Conservation (phyloP, 2,888 invertebrate genomes). For the Sphaerophoria rueppellii region DNA sequence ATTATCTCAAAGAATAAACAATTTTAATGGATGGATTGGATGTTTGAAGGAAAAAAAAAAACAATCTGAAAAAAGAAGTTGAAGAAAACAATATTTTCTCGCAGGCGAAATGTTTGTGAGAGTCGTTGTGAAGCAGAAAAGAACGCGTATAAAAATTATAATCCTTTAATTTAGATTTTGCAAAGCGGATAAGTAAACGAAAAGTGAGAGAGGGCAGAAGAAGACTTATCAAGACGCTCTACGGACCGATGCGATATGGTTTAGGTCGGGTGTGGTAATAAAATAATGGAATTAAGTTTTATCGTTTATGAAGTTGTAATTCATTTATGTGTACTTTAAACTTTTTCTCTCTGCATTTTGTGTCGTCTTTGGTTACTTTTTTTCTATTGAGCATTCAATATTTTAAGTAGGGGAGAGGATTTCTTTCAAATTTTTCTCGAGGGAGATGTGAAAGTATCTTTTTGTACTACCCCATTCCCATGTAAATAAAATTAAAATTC, state of each 20-base stretch:
- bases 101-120: conserved; percentile 21
- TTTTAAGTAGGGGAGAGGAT: conserved; percentile 14
- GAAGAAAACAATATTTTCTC: conserved; percentile 40
- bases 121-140: conserved; percentile 19
- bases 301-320: conserved; percentile 74
- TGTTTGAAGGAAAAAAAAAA: conserved; percentile 61
- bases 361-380: neutral
- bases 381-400: neutral
- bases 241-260: no score
- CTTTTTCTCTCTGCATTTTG: neutral
- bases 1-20: conserved; percentile 73
- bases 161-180: conserved; percentile 73
- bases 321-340: conserved; percentile 70
- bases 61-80: conserved; percentile 14
- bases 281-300: conserved; percentile 73
- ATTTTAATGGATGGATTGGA: conserved; percentile 72
- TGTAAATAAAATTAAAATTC: conserved; percentile 1
- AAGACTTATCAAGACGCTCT: conserved; percentile 18
- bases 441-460: neutral
- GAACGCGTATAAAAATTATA: conserved; percentile 60
- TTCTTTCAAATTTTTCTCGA: conserved; percentile 32
- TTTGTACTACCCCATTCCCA: neutral
- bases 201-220: conserved; percentile 11
- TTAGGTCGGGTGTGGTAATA: conserved; percentile 47
- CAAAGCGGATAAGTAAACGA: conserved; percentile 57